A percentile compares a stretch with the other conserved stretches of the same genome.
Evolutionary conservation across 2,888 invertebrate species (phyloP).

Genomic region (Ormyrus rosae): DNA sequence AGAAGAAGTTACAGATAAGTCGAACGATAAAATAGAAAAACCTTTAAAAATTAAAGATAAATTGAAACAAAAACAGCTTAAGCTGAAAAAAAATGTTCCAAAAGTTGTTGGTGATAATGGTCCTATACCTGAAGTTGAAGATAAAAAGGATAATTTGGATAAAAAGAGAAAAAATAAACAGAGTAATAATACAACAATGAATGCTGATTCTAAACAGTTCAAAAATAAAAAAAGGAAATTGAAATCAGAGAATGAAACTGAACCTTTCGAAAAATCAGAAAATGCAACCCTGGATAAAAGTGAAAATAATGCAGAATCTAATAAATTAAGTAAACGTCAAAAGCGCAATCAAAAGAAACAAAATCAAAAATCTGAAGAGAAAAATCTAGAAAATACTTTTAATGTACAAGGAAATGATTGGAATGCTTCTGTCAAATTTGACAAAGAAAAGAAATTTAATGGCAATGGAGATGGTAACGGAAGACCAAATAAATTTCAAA

Average conservation of each 20-base stretch:
- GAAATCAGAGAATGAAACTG: neutral
- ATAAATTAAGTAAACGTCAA: constrained; percentile 67
- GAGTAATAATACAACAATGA: neutral
- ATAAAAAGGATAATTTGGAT: neutral
- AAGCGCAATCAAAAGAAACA: constrained; percentile 66
- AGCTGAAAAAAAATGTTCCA: neutral
- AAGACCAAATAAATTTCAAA: constrained; percentile 7
- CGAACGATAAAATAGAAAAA: neutral
- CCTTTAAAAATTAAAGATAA: constrained; percentile 7
- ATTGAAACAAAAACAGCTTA: constrained; percentile 10
- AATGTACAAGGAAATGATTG: constrained; percentile 62
- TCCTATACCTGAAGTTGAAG: neutral
- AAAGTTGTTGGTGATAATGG: too few species aligned
- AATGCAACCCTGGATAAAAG: neutral
- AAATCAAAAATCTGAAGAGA: constrained; percentile 58
- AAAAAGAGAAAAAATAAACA: constrained; percentile 37
- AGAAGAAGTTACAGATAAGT: neutral
- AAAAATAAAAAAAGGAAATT: constrained; percentile 26
- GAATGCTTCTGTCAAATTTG: constrained; percentile 54
- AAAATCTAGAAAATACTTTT: constrained; percentile 48
- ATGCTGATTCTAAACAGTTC: neutral
- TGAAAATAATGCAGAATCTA: constrained; percentile 20
- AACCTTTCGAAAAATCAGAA: neutral
- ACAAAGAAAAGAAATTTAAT: constrained; percentile 27
- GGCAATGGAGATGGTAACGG: constrained; percentile 20